Base-by-base conservation (phyloP, 2,888 invertebrate genomes). In the Parnassius smintheus region DNA sequence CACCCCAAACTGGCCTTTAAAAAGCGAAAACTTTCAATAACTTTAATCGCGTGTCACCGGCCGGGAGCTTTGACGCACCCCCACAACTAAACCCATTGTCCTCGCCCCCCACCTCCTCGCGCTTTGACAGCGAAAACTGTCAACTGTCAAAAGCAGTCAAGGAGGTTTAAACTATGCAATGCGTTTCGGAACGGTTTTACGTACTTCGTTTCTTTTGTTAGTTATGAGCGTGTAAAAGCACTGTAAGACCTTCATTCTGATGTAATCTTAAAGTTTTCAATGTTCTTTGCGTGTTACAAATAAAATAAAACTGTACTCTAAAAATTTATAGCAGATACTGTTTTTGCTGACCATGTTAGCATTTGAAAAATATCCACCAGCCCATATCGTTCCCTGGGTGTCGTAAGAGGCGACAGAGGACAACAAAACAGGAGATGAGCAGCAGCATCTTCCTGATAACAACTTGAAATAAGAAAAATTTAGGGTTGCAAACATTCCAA, bases 71-170 rank as follows among this genome's bases (percentile, higher is more conserved):
- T 86, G 87, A 88, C 88, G 83, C 85, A 86, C 89, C 90, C 84
- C 86, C 84, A 76, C 61, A 75, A 86, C 86, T 86, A 88, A 83
- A 82, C 82, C 85, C 73, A 86, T 88, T 88, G 88, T 89, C 80
- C 75, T 76, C 77, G 75, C 69, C 75, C 42, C 61, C 56, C 44
- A 11, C 41, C 55, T 22, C 54, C 49, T 54, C 49, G 49, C 13
- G 68, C 76, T 82, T 83, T 84, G 86, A 88, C 88, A 87, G 84
- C 77, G 86, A 85, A 87, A 87, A 88, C 90, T 90, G 91, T 90
- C 90, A 91, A 91, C 91, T 90, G 91, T 91, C 91, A 91, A 87
- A 91, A 80, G 84, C 91, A 90, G 87, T 80, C 80, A 85, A 88
- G 89, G 80, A 82, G 87, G 83, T 88, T 91, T 90, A 91, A 91